Percentiles rank a stretch among this genome's conserved stretches.
phyloP scores from a whole-genome alignment of 2,797 vertebrate species.

The Nannoperca obscura region DNA sequence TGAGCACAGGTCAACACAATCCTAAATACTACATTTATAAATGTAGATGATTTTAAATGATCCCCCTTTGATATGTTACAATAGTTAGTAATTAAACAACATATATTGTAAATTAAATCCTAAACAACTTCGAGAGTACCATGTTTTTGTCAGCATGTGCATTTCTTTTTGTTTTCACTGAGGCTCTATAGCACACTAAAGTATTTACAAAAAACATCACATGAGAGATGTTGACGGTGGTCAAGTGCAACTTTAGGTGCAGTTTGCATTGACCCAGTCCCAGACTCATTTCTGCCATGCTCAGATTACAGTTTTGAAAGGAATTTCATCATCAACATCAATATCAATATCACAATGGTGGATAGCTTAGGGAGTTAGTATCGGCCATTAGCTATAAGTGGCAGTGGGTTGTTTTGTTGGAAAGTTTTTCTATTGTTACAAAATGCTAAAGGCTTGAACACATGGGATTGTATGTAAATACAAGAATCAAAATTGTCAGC shows the following conservation, averaged over 20 bases:
- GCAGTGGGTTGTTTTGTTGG: neutral
- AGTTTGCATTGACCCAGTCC: neutral
- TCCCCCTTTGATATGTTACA: neutral
- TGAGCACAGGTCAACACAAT: conserved; percentile 9
- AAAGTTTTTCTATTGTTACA: neutral
- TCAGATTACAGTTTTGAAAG: neutral
- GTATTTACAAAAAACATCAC: conserved; percentile 33
- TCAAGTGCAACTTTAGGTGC: conserved; percentile 2
- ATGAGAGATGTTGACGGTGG: conserved; percentile 25
- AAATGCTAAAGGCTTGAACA: neutral
- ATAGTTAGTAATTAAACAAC: neutral
- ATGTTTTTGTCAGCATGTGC: neutral
- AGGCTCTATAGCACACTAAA: neutral
- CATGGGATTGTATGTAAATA: neutral
- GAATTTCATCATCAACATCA: neutral
- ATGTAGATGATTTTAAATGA: neutral
- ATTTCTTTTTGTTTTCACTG: neutral
- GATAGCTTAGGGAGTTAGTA: neutral
- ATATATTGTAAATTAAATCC: neutral
- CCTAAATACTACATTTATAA: neutral
- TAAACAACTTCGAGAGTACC: neutral
- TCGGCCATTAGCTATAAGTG: too few relatives aligned
- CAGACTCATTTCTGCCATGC: neutral
- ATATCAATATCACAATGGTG: neutral
- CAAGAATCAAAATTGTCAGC: neutral